Conservation (phyloP, 1,140 invertebrate genomes). For the Lanistes nyassanus region DNA sequence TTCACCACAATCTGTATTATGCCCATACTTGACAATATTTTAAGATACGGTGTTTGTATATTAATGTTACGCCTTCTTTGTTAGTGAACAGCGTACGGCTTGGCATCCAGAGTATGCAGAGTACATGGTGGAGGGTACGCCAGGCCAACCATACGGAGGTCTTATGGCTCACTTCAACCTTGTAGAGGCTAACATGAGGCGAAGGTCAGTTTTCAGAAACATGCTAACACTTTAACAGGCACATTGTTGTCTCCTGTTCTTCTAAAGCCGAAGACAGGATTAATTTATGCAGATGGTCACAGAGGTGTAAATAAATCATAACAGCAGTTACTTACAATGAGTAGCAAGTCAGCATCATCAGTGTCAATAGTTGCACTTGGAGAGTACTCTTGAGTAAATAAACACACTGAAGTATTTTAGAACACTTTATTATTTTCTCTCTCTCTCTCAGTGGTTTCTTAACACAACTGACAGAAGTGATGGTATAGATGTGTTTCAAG, state of each 20-base stretch:
- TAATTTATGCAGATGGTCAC: not conserved
- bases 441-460: too few relatives aligned
- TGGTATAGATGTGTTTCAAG: too few relatives aligned
- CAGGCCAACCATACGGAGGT: constrained; percentile 85
- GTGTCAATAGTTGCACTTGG: too few relatives aligned
- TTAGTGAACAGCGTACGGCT: constrained; percentile 51
- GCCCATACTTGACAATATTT: not conserved
- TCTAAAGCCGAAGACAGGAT: not conserved
- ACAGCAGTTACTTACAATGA: not conserved
- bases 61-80: constrained; percentile 6
- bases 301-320: not conserved
- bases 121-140: constrained; percentile 99
- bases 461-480: too few relatives aligned
- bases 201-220: constrained; percentile 72
- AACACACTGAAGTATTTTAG: too few relatives aligned
- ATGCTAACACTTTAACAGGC: too few relatives aligned
- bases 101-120: constrained; percentile 98
- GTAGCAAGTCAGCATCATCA: not conserved
- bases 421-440: constrained; percentile 1
- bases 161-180: constrained; percentile 96
- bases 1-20: not conserved
- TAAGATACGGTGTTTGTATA: not conserved
- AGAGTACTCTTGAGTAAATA: too few relatives aligned
- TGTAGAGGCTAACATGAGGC: constrained; percentile 97
- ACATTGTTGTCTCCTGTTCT: not conserved